Evolutionary conservation across 37 sponge, comb jelly and placozoan genomes (phyloP), one percentile per base, ranked within the genome.

Genomic region (Axinella damicornis): DNA sequence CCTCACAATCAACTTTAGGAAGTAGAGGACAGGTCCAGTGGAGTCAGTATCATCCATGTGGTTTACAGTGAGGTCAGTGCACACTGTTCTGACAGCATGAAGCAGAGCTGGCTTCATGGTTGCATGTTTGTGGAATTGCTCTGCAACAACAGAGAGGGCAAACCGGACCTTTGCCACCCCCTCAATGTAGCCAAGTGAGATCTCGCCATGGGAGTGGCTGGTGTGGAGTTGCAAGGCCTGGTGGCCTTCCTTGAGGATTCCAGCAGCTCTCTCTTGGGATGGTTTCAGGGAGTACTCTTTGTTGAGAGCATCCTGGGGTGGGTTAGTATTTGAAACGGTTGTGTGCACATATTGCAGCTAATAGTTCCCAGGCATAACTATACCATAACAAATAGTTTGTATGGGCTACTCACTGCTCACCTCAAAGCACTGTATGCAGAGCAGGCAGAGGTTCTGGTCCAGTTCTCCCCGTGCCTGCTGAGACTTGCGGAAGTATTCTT

Each of bases 361-460:
- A n/a, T n/a, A n/a, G n/a, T n/a, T n/a, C n/a, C 9, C 9, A 9
- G 46, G 46, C 46, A 46, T 46, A 46, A 46, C 46, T 9, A 46
- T 46, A 46, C 9, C n/a, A n/a, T n/a, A n/a, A n/a, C n/a, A n/a
- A n/a, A n/a, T n/a, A n/a, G n/a, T n/a, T n/a, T n/a, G n/a, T n/a
- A n/a, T n/a, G n/a, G n/a, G 9, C 46, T 46, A 77, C 21, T 56
- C 17, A 73, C 0, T 30, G 40, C 53, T 53, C 46, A 91, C 91
- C 79, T 91, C 91, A 85, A 91, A 86, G 65, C 91, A 91, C 73
- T 91, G 91, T 11, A 85, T 76, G 73, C 91, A 91, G 31, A 91
- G 64, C 17, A 91, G 78, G 59, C 73, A 82, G 0, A 91, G 77
- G 13, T 77, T 69, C 19, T 82, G 71, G 58, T 91, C 87, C 2